A percentile compares a stretch with the other conserved stretches of the same genome.
These are phyloP conservation scores for Brachionus rubens DNA, from an alignment of 1,140 invertebrate genomes.

Conservation along the genomic window DNA sequence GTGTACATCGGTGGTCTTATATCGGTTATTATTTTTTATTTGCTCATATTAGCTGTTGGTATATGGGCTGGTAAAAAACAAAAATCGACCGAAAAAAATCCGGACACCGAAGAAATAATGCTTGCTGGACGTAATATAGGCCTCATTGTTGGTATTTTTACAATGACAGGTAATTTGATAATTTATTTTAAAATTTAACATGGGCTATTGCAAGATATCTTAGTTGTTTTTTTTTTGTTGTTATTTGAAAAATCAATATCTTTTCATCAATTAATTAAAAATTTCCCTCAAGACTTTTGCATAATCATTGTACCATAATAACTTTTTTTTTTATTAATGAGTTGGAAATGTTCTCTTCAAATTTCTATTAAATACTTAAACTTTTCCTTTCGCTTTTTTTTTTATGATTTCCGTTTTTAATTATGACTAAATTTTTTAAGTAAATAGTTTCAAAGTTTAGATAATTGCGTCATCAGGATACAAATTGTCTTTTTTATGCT, in stretches of 20 bases:
- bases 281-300: neutral
- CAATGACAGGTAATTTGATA: constrained; percentile 81
- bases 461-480: no score
- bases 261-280: neutral
- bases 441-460: no score
- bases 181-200: no score
- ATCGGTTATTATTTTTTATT: constrained; percentile 87
- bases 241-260: constrained; percentile 1
- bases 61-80: constrained; percentile 87
- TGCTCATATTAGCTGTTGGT: constrained; percentile 83
- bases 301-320: neutral
- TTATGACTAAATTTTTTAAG: no score
- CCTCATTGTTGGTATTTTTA: constrained; percentile 90
- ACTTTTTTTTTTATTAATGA: neutral
- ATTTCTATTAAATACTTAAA: no score
- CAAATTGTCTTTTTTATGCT: no score
- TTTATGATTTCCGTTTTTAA: no score
- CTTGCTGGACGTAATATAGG: constrained; percentile 90
- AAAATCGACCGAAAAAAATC: constrained; percentile 70
- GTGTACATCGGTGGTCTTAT: constrained; percentile 70
- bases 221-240: neutral
- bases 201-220: no score
- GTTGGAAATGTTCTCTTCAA: no score
- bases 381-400: no score
- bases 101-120: constrained; percentile 87